Evolutionary conservation across 2,888 invertebrate species (phyloP).

Genomic region (Ochropacha duplaris): DNA sequence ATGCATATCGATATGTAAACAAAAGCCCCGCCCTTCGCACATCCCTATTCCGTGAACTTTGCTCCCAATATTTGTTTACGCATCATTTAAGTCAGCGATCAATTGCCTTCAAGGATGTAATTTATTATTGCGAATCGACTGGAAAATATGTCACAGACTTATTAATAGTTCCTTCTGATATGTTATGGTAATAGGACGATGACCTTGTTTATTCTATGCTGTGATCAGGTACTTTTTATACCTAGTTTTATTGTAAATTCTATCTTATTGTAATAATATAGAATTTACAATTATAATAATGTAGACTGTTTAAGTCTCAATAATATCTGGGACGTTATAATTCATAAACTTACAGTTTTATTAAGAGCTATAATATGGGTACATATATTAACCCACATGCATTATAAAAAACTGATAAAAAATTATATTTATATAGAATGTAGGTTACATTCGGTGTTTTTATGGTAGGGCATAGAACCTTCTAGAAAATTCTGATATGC

Average conservation of each 20-base stretch:
- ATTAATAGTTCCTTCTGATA: not conserved
- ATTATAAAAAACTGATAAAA: too few species aligned
- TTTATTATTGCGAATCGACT: slow-evolving; percentile 17
- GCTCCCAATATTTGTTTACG: slow-evolving; percentile 62
- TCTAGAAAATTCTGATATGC: too few species aligned
- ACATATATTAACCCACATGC: too few species aligned
- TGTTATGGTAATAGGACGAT: not conserved
- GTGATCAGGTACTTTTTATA: too few species aligned
- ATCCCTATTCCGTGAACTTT: slow-evolving; percentile 60
- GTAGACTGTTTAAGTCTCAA: too few species aligned
- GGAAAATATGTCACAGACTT: slow-evolving; percentile 4
- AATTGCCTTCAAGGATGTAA: slow-evolving; percentile 57
- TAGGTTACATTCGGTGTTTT: too few species aligned
- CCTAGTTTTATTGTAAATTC: not conserved
- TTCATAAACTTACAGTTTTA: too few species aligned
- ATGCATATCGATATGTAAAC: slow-evolving; percentile 53
- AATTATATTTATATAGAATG: too few species aligned
- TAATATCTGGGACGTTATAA: too few species aligned
- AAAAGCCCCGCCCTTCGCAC: slow-evolving; percentile 24
- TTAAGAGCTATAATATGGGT: too few species aligned
- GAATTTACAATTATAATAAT: too few species aligned
- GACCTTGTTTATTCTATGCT: not conserved
- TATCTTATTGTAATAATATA: not conserved
- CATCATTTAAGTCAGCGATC: slow-evolving; percentile 28
- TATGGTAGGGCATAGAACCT: too few species aligned